These are phyloP conservation scores for Acanthosepion esculentum DNA, from an alignment of 2,888 invertebrate genomes.

Conservation along the genomic window DNA sequence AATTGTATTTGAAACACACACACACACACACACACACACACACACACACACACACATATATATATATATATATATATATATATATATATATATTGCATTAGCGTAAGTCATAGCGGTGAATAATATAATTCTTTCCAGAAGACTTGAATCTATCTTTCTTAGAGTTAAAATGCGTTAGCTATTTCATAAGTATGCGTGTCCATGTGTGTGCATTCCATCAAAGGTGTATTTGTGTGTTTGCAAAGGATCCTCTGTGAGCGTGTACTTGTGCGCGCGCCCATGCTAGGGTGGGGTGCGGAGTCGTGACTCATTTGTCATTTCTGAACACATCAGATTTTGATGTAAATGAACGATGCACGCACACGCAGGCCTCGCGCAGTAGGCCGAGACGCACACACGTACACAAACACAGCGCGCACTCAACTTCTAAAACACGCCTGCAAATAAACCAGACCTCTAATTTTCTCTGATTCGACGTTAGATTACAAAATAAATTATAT, in stretches of 20 bases:
- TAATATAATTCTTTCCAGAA: background rate
- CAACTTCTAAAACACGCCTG: background rate
- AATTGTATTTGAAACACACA: no score
- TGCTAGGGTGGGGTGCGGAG: no score
- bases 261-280: background rate
- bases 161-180: background rate
- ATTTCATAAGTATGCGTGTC: background rate
- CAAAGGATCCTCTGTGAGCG: background rate
- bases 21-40: no score
- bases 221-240: background rate
- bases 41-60: no score
- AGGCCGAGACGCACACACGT: background rate
- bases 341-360: background rate
- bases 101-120: background rate
- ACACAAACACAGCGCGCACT: background rate
- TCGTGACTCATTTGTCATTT: slow-evolving; percentile 8
- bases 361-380: background rate
- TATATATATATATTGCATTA: no score
- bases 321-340: background rate
- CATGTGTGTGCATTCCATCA: background rate
- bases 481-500: background rate
- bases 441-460: background rate
- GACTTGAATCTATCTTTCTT: background rate
- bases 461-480: background rate
- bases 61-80: no score